Evolutionary conservation across 2,113 vertebrate species (phyloP).

Genomic region (Pagrus major): DNA sequence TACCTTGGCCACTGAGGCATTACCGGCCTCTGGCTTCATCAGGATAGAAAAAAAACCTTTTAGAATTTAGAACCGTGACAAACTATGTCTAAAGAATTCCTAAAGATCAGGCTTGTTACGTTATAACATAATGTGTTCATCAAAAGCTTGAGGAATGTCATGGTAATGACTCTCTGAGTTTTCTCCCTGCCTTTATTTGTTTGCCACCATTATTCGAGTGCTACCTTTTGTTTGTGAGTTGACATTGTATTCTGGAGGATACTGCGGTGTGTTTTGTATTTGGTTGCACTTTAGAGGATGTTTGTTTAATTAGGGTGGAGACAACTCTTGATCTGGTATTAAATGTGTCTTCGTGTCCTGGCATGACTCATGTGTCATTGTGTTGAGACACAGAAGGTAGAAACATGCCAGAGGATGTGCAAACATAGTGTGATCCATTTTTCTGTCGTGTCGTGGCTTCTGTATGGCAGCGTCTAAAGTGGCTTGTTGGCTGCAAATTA

Average conservation of each 20-base stretch:
- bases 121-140: background rate
- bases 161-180: background rate
- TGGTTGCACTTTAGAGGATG: background rate
- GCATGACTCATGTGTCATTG: slow-evolving; percentile 38
- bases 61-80: too few species aligned
- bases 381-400: background rate
- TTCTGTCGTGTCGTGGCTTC: background rate
- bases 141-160: background rate
- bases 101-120: too few species aligned
- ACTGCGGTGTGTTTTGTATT: background rate
- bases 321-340: background rate
- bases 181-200: slow-evolving; percentile 9
- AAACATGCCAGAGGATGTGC: slow-evolving; percentile 19
- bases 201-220: background rate
- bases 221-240: background rate
- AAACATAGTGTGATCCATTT: slow-evolving; percentile 5
- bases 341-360: background rate
- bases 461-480: too few species aligned
- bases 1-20: background rate
- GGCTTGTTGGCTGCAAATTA: background rate
- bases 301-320: slow-evolving; percentile 33
- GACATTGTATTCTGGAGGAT: background rate
- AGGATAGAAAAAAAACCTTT: background rate
- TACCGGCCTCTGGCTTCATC: background rate
- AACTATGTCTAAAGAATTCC: background rate